These are phyloP conservation scores for Seriola rivoliana DNA, from an alignment of 2,113 vertebrate genomes.

Conservation along the genomic window DNA sequence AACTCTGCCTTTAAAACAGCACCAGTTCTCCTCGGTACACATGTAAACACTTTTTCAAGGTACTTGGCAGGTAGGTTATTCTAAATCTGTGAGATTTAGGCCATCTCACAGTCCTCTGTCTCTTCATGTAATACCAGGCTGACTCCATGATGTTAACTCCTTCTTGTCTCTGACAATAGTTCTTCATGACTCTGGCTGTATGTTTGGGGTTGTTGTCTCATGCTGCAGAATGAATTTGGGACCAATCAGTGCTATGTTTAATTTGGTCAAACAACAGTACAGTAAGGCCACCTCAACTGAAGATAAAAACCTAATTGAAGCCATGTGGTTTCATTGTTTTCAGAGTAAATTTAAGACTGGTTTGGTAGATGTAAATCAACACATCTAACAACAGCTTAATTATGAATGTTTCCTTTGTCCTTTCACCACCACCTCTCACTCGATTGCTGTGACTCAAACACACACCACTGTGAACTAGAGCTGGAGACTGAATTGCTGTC, in stretches of 20 bases:
- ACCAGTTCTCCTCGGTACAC: too few species aligned
- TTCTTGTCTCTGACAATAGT: too few species aligned
- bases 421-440: neutral
- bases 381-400: neutral
- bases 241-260: neutral
- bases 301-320: neutral
- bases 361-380: neutral
- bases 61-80: too few species aligned
- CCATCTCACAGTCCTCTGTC: too few species aligned
- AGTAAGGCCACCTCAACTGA: neutral
- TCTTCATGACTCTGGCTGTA: neutral
- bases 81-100: too few species aligned
- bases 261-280: neutral
- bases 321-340: neutral
- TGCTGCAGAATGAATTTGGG: too few species aligned
- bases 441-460: neutral
- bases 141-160: too few species aligned
- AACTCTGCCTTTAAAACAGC: too few species aligned
- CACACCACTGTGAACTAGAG: constrained; percentile 1
- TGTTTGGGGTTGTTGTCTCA: neutral
- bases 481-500: constrained; percentile 23
- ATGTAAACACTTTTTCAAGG: too few species aligned
- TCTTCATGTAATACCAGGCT: too few species aligned
- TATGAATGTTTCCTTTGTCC: neutral
- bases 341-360: neutral